These are phyloP conservation scores for Hyposmocoma kahamanoa DNA, from an alignment of 1,140 invertebrate genomes.

Conservation along the genomic window DNA sequence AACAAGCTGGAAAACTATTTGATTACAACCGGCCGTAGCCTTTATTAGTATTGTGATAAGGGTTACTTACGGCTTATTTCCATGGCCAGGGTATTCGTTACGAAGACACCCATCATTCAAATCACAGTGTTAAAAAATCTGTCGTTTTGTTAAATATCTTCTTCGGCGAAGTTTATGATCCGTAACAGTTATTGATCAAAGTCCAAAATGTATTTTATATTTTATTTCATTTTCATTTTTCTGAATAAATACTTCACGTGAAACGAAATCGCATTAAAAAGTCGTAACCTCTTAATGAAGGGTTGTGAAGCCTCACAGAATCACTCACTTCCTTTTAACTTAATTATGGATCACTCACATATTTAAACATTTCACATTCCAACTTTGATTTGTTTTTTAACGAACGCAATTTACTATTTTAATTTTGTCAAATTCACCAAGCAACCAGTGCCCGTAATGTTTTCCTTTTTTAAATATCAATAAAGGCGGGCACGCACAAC, in stretches of 20 bases:
- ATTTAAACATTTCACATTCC: background rate
- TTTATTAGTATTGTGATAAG: background rate
- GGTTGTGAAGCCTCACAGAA: slow-evolving; percentile 14
- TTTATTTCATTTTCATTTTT: no score
- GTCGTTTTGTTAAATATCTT: no score
- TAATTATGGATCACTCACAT: slow-evolving; percentile 15
- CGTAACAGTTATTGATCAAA: no score
- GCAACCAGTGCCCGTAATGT: no score
- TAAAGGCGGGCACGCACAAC: slow-evolving; percentile 16
- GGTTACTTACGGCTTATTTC: slow-evolving; percentile 56
- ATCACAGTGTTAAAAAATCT: slow-evolving; percentile 12
- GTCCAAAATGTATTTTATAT: no score
- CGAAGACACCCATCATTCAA: slow-evolving; percentile 51
- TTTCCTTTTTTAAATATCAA: no score
- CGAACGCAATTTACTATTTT: no score
- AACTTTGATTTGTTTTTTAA: no score
- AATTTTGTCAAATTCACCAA: no score
- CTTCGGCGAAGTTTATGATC: background rate
- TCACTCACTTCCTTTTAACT: slow-evolving; percentile 13
- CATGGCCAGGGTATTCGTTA: slow-evolving; percentile 51
- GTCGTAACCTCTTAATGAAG: slow-evolving; percentile 11
- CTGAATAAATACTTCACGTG: no score
- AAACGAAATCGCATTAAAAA: slow-evolving; percentile 12
- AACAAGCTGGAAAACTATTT: no score
- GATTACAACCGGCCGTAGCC: no score